Evolutionary conservation across 37 sponge, comb jelly and placozoan genomes (phyloP).

Genomic region (Lycopodina hypogea): DNA sequence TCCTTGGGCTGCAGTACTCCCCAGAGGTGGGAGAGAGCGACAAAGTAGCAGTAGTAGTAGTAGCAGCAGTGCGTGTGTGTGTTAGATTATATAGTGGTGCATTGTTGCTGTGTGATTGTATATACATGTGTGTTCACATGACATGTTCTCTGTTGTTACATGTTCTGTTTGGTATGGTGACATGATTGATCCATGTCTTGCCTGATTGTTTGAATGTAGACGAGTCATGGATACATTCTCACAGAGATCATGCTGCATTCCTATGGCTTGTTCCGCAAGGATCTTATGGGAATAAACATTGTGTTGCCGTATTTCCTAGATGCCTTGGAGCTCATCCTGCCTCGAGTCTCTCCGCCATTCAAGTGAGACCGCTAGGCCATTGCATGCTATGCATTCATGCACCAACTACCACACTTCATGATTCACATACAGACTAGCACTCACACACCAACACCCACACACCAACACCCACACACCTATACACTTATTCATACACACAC

Average conservation of each 20-base stretch:
- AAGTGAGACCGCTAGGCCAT: slow-evolving; percentile 16
- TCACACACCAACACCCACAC: not conserved
- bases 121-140: not conserved
- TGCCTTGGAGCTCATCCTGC: slow-evolving; percentile 74
- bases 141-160: not conserved
- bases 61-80: too few relatives aligned
- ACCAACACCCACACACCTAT: not conserved
- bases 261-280: slow-evolving; percentile 58
- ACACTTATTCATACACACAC: too few relatives aligned
- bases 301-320: slow-evolving; percentile 62
- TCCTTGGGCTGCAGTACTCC: slow-evolving; percentile 55
- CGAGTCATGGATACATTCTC: slow-evolving; percentile 65
- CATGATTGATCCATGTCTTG: not conserved
- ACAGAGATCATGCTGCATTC: slow-evolving; percentile 67
- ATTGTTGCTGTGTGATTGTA: not conserved
- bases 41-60: not conserved
- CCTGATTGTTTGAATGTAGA: slow-evolving; percentile 11
- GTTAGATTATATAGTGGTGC: too few relatives aligned
- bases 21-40: slow-evolving; percentile 29
- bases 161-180: not conserved
- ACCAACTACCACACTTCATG: not conserved
- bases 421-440: not conserved
- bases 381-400: not conserved
- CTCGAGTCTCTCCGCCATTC: slow-evolving; percentile 25
- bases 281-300: slow-evolving; percentile 64